Base-by-base conservation (phyloP, 2,888 invertebrate genomes). In the Idaea aversata region DNA sequence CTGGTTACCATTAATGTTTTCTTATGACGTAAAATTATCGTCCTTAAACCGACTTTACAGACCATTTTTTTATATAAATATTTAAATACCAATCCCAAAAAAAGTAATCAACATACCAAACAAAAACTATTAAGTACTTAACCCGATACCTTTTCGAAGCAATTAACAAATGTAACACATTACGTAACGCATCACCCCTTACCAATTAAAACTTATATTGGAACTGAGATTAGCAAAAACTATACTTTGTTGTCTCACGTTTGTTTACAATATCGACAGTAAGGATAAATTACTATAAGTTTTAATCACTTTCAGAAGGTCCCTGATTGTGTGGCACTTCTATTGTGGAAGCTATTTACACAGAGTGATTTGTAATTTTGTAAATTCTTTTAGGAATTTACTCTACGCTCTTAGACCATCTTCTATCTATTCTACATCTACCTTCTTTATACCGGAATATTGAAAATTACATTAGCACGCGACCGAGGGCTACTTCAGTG, bases 171-270 rank as follows among this genome's bases (percentile, higher is more conserved):
- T 71, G 66, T 73, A 72, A 73, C 74, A 66, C 72, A 69, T 69
- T 72, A 78, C 73, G 78, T 75, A 77, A 77, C 76, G 76, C 76
- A 74, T 77, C 77, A 74, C 79, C 77, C 76, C 75, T 77, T 76
- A 74, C 80, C 83, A 88, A 88, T 88, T 87, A 87, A 88, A 88
- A 87, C 79, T 88, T 88, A 72, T 83, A 81, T 81, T 69, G 80
- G 78, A 78, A 77, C 77, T 77, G 77, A 78, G 84, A 86, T 87
- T 86, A 84, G 80, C 86, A 89, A 88, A 88, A 89, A 88, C 84
- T 83, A 68, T 59, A 65, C 64, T 36, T 59, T 66, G 64, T 10
- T 61, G 68, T 16, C 15, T 15, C 58, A 34, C 34, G 67, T 69
- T 66, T 68, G 65, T 70, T 59, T 64, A 66, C 70, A 73, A 10